Evolutionary conservation across 2,888 invertebrate species (phyloP).

Genomic region (Agonopterix heracliana): DNA sequence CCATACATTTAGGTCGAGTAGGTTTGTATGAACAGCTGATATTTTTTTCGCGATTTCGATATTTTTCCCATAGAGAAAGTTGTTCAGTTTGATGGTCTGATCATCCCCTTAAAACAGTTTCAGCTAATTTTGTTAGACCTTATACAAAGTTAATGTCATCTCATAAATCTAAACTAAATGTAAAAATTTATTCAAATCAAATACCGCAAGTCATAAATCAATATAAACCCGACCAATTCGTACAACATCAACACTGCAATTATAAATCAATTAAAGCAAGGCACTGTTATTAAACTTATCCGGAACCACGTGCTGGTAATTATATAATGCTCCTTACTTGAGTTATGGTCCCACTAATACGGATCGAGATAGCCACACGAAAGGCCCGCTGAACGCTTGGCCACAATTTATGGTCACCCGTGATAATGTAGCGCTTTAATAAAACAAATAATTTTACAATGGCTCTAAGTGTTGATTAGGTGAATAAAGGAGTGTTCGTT

Average conservation of each 20-base stretch:
- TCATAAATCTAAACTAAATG: too few relatives aligned
- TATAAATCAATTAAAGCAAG: constrained; percentile 31
- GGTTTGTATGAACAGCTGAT: too few relatives aligned
- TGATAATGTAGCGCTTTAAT: constrained; percentile 23
- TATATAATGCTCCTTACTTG: constrained; percentile 32
- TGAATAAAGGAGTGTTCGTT: background rate
- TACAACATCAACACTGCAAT: constrained; percentile 16
- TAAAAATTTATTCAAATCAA: background rate
- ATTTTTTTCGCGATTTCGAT: too few relatives aligned
- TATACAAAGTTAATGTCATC: too few relatives aligned
- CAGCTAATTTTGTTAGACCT: too few relatives aligned
- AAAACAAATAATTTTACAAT: constrained; percentile 26
- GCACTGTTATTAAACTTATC: constrained; percentile 28
- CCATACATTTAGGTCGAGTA: too few relatives aligned
- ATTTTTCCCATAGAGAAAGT: too few relatives aligned
- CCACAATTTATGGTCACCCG: constrained; percentile 30
- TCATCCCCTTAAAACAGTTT: too few relatives aligned
- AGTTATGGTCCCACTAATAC: constrained; percentile 37
- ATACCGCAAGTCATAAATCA: background rate
- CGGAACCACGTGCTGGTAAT: constrained; percentile 34
- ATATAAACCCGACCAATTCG: background rate
- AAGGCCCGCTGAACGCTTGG: constrained; percentile 17
- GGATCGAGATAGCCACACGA: constrained; percentile 28
- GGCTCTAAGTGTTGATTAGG: background rate
- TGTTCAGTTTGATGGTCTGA: too few relatives aligned